These are phyloP conservation scores for Botia almorhae DNA, from an alignment of 2,797 vertebrate species.

Conservation along the genomic window DNA sequence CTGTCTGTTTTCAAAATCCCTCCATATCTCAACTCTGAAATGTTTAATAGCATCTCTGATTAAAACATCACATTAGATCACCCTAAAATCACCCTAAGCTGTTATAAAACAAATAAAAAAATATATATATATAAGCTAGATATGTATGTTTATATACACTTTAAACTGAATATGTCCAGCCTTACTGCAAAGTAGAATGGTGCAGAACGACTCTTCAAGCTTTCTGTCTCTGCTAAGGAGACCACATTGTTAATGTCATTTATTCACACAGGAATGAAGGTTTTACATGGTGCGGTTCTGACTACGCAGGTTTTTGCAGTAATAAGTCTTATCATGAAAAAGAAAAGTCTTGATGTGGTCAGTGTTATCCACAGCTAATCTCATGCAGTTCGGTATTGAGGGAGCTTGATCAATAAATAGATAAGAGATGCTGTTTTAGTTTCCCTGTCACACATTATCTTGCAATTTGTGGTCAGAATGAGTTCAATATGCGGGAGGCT, in stretches of 20 bases:
- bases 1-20: background rate
- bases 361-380: constrained; percentile 11
- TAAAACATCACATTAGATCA: background rate
- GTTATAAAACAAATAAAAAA: background rate
- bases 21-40: background rate
- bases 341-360: constrained; percentile 19
- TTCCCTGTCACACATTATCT: constrained; percentile 19
- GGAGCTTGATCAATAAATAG: constrained; percentile 48
- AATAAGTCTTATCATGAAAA: constrained; percentile 36
- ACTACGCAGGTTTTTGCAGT: constrained; percentile 44
- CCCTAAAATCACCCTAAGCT: too few relatives aligned
- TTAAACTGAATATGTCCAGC: background rate
- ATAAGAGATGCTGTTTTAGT: constrained; percentile 46
- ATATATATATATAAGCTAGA: too few relatives aligned
- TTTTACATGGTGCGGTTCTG: constrained; percentile 27
- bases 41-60: background rate
- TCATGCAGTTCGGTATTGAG: background rate
- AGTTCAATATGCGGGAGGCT: constrained; percentile 4
- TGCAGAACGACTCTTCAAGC: background rate
- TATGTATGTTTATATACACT: too few relatives aligned
- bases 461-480: constrained; percentile 21
- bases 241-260: constrained; percentile 17
- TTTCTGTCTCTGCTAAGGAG: background rate
- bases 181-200: background rate
- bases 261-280: constrained; percentile 35